Evolutionary conservation across 2,113 vertebrate species (phyloP).

Genomic region (Ciconia maguari): DNA sequence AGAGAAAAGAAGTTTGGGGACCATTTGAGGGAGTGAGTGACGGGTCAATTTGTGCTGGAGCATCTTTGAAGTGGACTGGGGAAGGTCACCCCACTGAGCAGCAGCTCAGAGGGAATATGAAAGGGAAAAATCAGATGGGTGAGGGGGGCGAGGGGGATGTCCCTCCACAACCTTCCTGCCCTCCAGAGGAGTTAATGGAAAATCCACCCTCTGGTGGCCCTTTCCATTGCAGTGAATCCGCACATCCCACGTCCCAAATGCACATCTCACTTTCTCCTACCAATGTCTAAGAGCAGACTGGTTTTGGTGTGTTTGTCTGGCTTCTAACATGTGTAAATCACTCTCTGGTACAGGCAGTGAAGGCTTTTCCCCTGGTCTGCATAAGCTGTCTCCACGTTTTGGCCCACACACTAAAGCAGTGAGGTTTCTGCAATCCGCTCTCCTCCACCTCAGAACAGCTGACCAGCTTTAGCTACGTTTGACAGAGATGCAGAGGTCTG

Average conservation of each 20-base stretch:
- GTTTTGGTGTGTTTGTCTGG: background rate
- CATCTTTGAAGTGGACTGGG: background rate
- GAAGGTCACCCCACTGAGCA: background rate
- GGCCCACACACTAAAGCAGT: background rate
- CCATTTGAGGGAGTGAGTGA: background rate
- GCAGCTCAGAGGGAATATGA: background rate
- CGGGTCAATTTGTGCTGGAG: background rate
- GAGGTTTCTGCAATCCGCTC: background rate
- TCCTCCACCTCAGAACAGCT: background rate
- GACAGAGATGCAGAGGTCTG: background rate
- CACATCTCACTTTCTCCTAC: background rate
- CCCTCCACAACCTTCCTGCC: background rate
- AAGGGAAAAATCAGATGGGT: background rate
- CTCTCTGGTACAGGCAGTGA: background rate
- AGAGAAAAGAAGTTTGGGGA: background rate
- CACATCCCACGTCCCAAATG: background rate
- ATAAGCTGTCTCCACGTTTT: accelerated
- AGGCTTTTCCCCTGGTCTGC: background rate
- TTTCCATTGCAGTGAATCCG: background rate
- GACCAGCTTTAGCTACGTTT: background rate
- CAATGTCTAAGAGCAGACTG: background rate
- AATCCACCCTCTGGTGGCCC: background rate
- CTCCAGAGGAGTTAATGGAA: background rate
- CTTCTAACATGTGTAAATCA: background rate
- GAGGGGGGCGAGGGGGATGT: accelerated